Percentiles rank a stretch among this genome's conserved stretches.
Conservation (phyloP, 1,140 invertebrate species). For the Tribolium madens region DNA sequence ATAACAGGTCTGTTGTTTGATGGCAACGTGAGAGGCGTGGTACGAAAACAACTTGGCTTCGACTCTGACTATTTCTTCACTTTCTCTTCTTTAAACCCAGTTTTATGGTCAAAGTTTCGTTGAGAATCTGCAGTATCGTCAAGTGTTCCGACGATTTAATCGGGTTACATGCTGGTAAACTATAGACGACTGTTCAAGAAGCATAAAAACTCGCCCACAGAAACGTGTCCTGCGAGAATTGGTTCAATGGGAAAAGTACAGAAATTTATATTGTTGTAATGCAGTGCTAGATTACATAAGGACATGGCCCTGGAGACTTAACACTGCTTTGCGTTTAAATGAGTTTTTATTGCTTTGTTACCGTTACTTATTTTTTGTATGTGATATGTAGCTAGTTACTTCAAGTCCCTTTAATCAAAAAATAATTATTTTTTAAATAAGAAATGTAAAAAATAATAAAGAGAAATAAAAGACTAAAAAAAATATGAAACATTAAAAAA, state of each 20-base stretch:
- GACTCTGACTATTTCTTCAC: slow-evolving; percentile 18
- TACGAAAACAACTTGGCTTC: slow-evolving; percentile 49
- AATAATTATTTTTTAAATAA: no score
- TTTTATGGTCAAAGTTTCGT: not conserved
- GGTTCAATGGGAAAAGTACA: not conserved
- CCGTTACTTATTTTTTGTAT: not conserved
- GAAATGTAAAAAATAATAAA: no score
- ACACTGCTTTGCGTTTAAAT: not conserved
- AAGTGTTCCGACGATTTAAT: not conserved
- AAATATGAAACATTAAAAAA: no score
- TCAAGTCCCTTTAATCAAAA: no score
- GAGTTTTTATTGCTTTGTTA: not conserved
- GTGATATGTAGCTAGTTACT: no score
- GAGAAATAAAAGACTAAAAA: no score
- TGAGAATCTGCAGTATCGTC: not conserved
- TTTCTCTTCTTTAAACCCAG: slow-evolving; percentile 20
- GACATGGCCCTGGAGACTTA: not conserved
- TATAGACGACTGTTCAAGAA: not conserved
- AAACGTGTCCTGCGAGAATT: not conserved
- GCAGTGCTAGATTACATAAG: not conserved
- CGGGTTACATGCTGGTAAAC: not conserved
- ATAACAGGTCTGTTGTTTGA: slow-evolving; percentile 60
- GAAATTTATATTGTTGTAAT: not conserved
- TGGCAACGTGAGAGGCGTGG: slow-evolving; percentile 56
- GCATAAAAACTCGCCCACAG: not conserved